Percentiles rank a stretch among this genome's conserved stretches.
Evolutionary conservation across 2,113 vertebrate species (phyloP).

Genomic region (Burhinus oedicnemus): DNA sequence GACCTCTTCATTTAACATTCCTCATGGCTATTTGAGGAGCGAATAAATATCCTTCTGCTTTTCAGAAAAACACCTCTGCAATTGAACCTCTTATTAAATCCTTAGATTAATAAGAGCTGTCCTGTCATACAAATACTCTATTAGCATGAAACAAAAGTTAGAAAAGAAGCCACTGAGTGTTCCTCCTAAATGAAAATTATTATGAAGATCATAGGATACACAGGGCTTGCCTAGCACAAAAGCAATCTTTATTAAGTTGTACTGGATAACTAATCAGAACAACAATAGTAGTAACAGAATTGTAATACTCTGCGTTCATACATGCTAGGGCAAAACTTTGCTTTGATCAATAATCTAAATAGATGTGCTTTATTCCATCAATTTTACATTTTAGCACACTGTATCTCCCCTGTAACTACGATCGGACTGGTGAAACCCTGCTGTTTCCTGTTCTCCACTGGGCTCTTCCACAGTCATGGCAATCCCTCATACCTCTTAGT

Average conservation of each 20-base stretch:
- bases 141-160: neutral
- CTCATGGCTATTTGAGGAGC: neutral
- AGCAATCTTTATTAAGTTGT: neutral
- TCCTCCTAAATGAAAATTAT: neutral
- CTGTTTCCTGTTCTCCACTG: neutral
- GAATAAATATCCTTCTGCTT: constrained; percentile 27
- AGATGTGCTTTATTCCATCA: neutral
- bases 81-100: constrained; percentile 23
- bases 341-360: neutral
- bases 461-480: neutral
- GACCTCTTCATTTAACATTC: constrained; percentile 15
- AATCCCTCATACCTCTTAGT: neutral
- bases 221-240: neutral
- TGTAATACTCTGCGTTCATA: neutral
- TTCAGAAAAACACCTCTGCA: constrained; percentile 28
- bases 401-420: neutral
- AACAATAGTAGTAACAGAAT: neutral
- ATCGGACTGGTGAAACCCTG: accelerated
- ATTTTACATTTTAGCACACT: neutral
- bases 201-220: neutral
- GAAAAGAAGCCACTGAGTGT: neutral
- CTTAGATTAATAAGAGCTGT: constrained; percentile 4
- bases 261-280: neutral
- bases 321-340: neutral
- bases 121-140: constrained; percentile 14